Percentiles rank a stretch among this genome's conserved stretches.
Conservation (phyloP, 2,797 vertebrate genomes). For the Cirrhinus molitorella region DNA sequence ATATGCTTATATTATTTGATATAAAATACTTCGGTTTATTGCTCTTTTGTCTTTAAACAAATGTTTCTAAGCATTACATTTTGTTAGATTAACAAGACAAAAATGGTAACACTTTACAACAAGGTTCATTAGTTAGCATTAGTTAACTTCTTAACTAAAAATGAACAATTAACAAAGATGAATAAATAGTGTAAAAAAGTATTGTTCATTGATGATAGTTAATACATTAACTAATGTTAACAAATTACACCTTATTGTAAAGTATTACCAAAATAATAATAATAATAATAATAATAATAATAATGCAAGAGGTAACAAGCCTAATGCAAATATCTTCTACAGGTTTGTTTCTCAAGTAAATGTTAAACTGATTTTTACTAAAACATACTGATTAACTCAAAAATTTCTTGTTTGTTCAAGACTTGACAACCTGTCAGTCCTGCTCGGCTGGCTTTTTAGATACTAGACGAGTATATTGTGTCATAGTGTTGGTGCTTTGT, state of each 20-base stretch:
- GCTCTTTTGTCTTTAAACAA: background rate
- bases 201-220: no score
- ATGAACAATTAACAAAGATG: no score
- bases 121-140: no score
- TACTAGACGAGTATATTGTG: slow-evolving; percentile 25
- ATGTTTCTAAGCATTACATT: background rate
- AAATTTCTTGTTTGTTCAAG: background rate
- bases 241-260: no score
- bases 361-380: background rate
- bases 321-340: background rate
- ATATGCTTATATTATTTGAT: no score
- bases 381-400: background rate
- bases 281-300: no score
- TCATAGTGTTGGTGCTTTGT: slow-evolving; percentile 41
- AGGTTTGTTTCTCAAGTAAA: background rate
- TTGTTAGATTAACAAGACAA: background rate
- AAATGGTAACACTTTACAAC: background rate
- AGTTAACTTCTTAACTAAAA: no score
- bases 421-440: slow-evolving; percentile 44
- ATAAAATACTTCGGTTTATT: background rate
- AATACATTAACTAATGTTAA: no score
- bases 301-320: background rate
- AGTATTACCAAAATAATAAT: no score
- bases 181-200: no score
- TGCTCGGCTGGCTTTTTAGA: slow-evolving; percentile 35